phyloP scores from a whole-genome alignment of 1,140 invertebrate genomes.

The Procambarus virginalis region DNA sequence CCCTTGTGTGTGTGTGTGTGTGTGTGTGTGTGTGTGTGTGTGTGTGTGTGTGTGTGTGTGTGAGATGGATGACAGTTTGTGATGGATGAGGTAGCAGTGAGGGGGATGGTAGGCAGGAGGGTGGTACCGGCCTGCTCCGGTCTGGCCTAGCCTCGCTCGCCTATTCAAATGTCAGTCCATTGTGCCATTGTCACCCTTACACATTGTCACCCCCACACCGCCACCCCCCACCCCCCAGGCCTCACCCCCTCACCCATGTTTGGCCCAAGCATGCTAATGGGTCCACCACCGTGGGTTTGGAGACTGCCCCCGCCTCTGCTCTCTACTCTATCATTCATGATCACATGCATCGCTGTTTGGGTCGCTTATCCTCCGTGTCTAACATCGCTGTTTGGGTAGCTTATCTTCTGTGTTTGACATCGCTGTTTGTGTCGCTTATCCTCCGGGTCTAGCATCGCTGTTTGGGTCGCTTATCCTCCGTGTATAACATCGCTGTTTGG shows the following conservation, averaged over 20 bases:
- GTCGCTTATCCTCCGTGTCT: too few relatives aligned
- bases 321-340: not conserved
- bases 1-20: too few relatives aligned
- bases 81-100: not conserved
- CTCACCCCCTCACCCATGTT: conserved; percentile 12
- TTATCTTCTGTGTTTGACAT: too few relatives aligned
- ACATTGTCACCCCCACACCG: conserved; percentile 12
- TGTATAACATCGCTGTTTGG: too few relatives aligned
- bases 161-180: conserved; percentile 9
- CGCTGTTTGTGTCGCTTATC: too few relatives aligned
- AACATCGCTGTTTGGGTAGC: too few relatives aligned
- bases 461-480: too few relatives aligned
- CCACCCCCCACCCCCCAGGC: not conserved
- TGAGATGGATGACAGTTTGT: not conserved
- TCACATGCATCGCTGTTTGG: not conserved
- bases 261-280: conserved; percentile 32
- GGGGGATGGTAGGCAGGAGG: not conserved
- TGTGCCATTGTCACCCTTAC: conserved; percentile 29
- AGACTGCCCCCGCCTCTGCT: not conserved
- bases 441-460: too few relatives aligned
- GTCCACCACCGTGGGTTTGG: not conserved
- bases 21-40: too few relatives aligned
- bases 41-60: too few relatives aligned
- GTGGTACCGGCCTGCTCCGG: not conserved
- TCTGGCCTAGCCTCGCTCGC: not conserved